phyloP scores from a whole-genome alignment of 2,797 vertebrate species.

The Sebastes iracundus region DNA sequence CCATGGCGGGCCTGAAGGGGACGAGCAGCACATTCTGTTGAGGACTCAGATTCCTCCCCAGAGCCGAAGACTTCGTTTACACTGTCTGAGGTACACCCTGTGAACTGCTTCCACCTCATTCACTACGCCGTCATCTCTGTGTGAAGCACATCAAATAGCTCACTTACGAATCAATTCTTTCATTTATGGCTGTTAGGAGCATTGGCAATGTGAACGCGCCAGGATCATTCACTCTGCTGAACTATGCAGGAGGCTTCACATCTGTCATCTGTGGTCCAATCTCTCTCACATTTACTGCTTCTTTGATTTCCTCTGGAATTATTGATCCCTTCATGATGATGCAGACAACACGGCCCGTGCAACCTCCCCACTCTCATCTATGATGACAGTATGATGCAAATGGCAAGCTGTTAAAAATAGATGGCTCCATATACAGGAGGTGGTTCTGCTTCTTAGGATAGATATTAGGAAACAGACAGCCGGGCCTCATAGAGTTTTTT shows the following conservation, averaged over 20 bases:
- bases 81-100: neutral
- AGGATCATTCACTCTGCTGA: neutral
- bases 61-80: conserved; percentile 13
- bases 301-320: neutral
- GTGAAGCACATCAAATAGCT: neutral
- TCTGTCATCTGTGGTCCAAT: neutral
- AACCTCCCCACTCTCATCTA: neutral
- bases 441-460: conserved; percentile 20
- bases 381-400: conserved; percentile 15
- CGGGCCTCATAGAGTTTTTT: neutral
- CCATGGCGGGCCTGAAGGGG: neutral
- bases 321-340: neutral
- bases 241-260: neutral
- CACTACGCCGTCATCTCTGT: neutral
- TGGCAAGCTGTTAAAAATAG: conserved; percentile 43
- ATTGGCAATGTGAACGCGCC: neutral
- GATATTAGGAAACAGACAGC: neutral
- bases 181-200: neutral
- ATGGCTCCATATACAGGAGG: neutral
- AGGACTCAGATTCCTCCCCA: conserved; percentile 35
- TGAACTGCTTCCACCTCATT: neutral
- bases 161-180: rapidly evolving
- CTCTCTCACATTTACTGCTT: neutral
- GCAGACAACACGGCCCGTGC: neutral
- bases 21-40: conserved; percentile 27